Evolutionary conservation across 2,888 invertebrate genomes (phyloP).

Genomic region (Biston betularia): DNA sequence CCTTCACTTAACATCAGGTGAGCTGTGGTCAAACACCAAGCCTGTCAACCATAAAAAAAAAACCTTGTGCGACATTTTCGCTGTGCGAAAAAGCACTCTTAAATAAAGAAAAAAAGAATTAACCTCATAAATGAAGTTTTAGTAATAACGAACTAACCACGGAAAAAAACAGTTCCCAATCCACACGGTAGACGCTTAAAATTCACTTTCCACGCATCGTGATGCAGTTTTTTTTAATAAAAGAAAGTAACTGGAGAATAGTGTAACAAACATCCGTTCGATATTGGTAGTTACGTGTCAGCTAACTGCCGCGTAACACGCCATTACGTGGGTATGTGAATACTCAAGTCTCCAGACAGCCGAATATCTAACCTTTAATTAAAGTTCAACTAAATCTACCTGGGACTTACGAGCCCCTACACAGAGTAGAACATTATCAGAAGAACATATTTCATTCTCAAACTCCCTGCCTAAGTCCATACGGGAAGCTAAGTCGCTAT

Average conservation of each 20-base stretch:
- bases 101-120: too few relatives aligned
- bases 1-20: too few relatives aligned
- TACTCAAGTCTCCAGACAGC: slow-evolving; percentile 19
- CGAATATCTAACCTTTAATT: slow-evolving; percentile 27
- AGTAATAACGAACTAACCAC: too few relatives aligned
- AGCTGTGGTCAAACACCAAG: too few relatives aligned
- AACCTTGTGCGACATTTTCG: too few relatives aligned
- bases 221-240: neutral
- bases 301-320: slow-evolving; percentile 19
- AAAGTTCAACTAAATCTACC: slow-evolving; percentile 29
- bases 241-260: slow-evolving; percentile 8
- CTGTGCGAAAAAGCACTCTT: too few relatives aligned
- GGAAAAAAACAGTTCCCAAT: too few relatives aligned
- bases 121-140: too few relatives aligned
- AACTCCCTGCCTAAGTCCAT: neutral
- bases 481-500: too few relatives aligned
- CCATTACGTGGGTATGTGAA: slow-evolving; percentile 12
- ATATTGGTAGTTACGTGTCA: slow-evolving; percentile 23
- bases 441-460: neutral
- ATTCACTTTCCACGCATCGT: neutral
- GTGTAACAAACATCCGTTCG: slow-evolving; percentile 4
- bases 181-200: too few relatives aligned
- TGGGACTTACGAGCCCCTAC: slow-evolving; percentile 17
- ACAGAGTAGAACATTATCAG: slow-evolving; percentile 4
- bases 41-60: neutral